phyloP scores from a whole-genome alignment of 2,113 vertebrate species.

The Acrocephalus kingi region DNA sequence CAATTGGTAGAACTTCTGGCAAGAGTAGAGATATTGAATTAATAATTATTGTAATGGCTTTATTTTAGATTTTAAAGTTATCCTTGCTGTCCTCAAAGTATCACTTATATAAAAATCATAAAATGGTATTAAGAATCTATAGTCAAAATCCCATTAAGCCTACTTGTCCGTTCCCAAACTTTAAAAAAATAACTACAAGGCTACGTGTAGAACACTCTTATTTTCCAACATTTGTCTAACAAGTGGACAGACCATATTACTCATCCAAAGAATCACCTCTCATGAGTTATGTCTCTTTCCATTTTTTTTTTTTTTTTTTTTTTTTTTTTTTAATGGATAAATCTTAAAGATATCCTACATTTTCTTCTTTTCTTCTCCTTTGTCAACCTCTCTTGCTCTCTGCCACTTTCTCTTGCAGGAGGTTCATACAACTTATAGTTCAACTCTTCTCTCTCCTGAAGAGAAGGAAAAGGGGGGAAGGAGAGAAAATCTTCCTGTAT shows the following conservation, averaged over 20 bases:
- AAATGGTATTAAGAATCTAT: neutral
- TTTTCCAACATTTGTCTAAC: slow-evolving; percentile 19
- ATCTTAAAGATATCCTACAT: neutral
- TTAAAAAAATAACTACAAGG: neutral
- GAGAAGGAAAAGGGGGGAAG: neutral
- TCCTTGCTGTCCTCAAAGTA: neutral
- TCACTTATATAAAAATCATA: neutral
- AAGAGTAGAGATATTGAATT: neutral
- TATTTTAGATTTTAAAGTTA: neutral
- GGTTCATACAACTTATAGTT: neutral
- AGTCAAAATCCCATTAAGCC: neutral
- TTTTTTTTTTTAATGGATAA: neutral
- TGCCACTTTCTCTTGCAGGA: neutral
- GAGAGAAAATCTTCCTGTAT: neutral
- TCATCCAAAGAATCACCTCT: neutral
- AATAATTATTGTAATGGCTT: neutral
- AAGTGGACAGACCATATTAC: neutral
- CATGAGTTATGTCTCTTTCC: neutral
- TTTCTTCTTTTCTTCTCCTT: neutral
- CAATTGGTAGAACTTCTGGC: neutral
- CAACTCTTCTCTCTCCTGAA: neutral
- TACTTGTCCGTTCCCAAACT: neutral
- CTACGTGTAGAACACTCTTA: neutral
- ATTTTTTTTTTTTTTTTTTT: neutral
- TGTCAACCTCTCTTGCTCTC: neutral